These are phyloP conservation scores for Peribatodes rhomboidaria DNA, from an alignment of 2,888 invertebrate species.

Conservation along the genomic window DNA sequence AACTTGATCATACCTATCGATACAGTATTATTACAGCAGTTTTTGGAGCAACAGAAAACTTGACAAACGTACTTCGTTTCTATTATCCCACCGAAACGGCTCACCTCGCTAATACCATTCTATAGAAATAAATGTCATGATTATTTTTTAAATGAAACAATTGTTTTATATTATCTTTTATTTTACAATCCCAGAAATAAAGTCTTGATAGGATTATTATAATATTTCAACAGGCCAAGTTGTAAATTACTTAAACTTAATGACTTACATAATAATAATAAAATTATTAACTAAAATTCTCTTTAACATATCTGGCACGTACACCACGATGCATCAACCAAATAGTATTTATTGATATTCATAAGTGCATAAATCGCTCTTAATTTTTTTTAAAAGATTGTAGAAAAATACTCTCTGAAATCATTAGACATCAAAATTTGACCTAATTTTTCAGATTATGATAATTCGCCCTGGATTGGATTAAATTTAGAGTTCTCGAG, in stretches of 20 bases:
- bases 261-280: slow-evolving; percentile 86
- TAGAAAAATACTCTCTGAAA: slow-evolving; percentile 86
- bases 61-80: slow-evolving; percentile 42
- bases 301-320: slow-evolving; percentile 85
- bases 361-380: slow-evolving; percentile 79
- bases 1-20: slow-evolving; percentile 93
- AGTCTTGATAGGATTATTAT: slow-evolving; percentile 85
- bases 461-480: slow-evolving; percentile 69
- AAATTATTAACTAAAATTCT: slow-evolving; percentile 86
- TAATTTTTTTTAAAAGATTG: slow-evolving; percentile 79
- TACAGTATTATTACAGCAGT: slow-evolving; percentile 90
- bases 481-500: slow-evolving; percentile 59
- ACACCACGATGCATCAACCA: slow-evolving; percentile 82
- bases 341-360: slow-evolving; percentile 81
- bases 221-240: slow-evolving; percentile 86
- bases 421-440: slow-evolving; percentile 75
- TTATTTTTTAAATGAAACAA: slow-evolving; percentile 60
- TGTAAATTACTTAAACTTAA: slow-evolving; percentile 87
- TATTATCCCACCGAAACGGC: slow-evolving; percentile 16
- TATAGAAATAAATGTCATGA: slow-evolving; percentile 3
- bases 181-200: slow-evolving; percentile 87
- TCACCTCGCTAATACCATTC: not conserved
- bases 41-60: slow-evolving; percentile 88
- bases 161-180: slow-evolving; percentile 72
- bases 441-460: slow-evolving; percentile 72